Percentiles rank a stretch among this genome's conserved stretches.
phyloP scores from a whole-genome alignment of 2,888 invertebrate species.

The Synanthedon myopaeformis region DNA sequence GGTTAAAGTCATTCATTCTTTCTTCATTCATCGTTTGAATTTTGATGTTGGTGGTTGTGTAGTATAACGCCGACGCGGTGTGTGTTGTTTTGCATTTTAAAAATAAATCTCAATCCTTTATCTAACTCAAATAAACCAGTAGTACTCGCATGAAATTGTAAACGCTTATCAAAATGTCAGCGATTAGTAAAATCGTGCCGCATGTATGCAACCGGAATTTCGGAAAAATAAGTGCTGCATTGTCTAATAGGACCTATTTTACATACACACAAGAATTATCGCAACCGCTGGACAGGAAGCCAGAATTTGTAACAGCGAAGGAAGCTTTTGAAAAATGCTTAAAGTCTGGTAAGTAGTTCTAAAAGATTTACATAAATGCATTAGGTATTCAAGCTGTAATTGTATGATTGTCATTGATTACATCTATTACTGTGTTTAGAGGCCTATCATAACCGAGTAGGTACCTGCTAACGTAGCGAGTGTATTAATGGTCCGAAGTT shows the following conservation, averaged over 20 bases:
- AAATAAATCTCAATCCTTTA: too few relatives aligned
- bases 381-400: background rate
- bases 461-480: background rate
- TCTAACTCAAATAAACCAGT: background rate
- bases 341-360: slow-evolving; percentile 78
- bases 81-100: too few relatives aligned
- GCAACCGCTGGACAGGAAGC: slow-evolving; percentile 80
- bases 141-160: background rate
- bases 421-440: background rate
- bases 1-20: too few relatives aligned
- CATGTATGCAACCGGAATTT: slow-evolving; percentile 40
- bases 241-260: slow-evolving; percentile 73
- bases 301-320: slow-evolving; percentile 78
- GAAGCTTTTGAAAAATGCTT: slow-evolving; percentile 81
- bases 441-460: background rate
- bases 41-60: too few relatives aligned
- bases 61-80: too few relatives aligned
- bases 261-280: slow-evolving; percentile 85
- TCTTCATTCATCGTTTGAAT: too few relatives aligned
- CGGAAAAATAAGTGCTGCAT: slow-evolving; percentile 40
- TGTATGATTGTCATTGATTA: background rate
- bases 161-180: slow-evolving; percentile 29
- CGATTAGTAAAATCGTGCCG: slow-evolving; percentile 48
- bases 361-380: background rate
- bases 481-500: slow-evolving; percentile 3